Conservation (phyloP, 2,113 vertebrate species). For the Gymnocephalus cernua region DNA sequence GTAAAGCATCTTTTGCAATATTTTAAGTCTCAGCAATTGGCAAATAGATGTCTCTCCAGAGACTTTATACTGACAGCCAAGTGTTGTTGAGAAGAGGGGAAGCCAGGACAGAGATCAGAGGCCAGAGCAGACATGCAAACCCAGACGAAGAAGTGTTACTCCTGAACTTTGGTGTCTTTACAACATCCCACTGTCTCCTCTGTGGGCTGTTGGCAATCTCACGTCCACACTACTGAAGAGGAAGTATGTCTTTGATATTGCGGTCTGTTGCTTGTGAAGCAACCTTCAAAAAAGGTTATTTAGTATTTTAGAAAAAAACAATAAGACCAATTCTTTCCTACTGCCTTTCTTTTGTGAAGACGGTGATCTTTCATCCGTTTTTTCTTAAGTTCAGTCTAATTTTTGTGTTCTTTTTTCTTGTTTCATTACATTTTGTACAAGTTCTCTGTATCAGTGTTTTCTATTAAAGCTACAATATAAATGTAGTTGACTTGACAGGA, state of each 20-base stretch:
- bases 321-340: neutral
- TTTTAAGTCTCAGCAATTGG: slow-evolving; percentile 67
- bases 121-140: slow-evolving; percentile 46
- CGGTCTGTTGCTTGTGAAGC: slow-evolving; percentile 10
- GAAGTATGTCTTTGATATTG: slow-evolving; percentile 17
- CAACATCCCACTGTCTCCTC: slow-evolving; percentile 57
- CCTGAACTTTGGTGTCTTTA: slow-evolving; percentile 70
- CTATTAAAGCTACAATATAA: slow-evolving; percentile 4
- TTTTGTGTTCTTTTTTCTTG: neutral
- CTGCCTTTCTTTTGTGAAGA: neutral
- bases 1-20: slow-evolving; percentile 73
- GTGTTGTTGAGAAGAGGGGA: slow-evolving; percentile 63
- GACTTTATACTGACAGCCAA: slow-evolving; percentile 64
- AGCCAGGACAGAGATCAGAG: slow-evolving; percentile 72
- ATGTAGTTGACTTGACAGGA: slow-evolving; percentile 7
- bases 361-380: neutral
- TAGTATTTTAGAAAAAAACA: slow-evolving; percentile 1
- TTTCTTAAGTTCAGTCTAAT: neutral
- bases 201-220: slow-evolving; percentile 50
- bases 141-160: slow-evolving; percentile 53
- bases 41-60: slow-evolving; percentile 61
- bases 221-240: slow-evolving; percentile 16
- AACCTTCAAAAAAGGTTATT: slow-evolving; percentile 27
- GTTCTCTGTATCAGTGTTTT: neutral
- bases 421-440: neutral